These are phyloP conservation scores for Apis florea DNA, from an alignment of 1,140 invertebrate genomes.

Conservation along the genomic window DNA sequence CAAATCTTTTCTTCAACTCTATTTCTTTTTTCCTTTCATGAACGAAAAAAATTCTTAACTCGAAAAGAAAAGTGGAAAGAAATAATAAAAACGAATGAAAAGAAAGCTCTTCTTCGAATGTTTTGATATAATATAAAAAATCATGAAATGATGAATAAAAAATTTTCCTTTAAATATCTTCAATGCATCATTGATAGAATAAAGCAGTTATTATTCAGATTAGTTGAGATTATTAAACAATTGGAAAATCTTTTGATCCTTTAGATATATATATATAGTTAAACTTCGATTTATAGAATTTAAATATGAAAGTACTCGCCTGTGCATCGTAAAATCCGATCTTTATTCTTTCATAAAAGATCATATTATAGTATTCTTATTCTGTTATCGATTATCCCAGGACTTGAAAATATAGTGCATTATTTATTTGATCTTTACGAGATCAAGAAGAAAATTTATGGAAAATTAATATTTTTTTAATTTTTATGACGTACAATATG, in stretches of 20 bases:
- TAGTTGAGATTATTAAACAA: constrained; percentile 55
- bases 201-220: constrained; percentile 56
- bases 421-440: too few relatives aligned
- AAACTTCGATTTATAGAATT: constrained; percentile 49
- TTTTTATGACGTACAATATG: too few relatives aligned
- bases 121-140: constrained; percentile 6
- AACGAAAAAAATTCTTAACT: too few relatives aligned
- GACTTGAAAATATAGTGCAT: too few relatives aligned
- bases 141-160: neutral
- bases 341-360: too few relatives aligned
- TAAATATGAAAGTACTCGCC: constrained; percentile 54
- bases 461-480: too few relatives aligned
- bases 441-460: too few relatives aligned
- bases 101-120: neutral
- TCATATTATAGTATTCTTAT: too few relatives aligned
- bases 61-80: neutral
- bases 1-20: too few relatives aligned
- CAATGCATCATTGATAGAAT: constrained; percentile 31
- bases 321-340: constrained; percentile 24
- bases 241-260: constrained; percentile 57
- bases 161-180: constrained; percentile 33
- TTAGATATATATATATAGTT: constrained; percentile 52
- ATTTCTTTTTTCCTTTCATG: too few relatives aligned
- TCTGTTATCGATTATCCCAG: too few relatives aligned
- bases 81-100: neutral